Conservation (phyloP, 2,113 vertebrate genomes). For the Vanacampus margaritifer region DNA sequence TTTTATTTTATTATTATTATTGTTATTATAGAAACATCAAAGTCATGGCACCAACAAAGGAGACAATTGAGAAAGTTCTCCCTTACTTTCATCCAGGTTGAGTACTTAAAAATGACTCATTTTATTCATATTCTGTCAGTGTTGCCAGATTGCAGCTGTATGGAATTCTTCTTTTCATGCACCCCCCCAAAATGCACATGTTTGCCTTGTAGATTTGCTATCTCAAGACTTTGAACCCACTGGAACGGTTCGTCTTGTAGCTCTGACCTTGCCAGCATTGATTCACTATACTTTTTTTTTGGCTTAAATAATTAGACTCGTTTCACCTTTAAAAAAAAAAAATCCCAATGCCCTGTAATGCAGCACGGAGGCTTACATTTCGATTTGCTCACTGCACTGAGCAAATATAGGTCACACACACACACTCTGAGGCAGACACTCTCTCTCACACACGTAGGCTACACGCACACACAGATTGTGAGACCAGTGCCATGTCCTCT, state of each 20-base stretch:
- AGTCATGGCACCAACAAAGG: neutral
- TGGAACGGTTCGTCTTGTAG: neutral
- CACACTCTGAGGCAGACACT: neutral
- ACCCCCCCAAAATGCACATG: neutral
- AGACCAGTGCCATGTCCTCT: constrained; percentile 37
- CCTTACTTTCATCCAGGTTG: neutral
- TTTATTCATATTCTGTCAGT: neutral
- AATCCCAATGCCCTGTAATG: constrained; percentile 12
- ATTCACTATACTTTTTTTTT: neutral
- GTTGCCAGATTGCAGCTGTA: neutral
- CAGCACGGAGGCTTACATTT: constrained; percentile 14
- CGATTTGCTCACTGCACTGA: constrained; percentile 30
- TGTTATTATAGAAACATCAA: neutral
- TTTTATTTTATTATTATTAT: neutral
- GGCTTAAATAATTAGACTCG: neutral
- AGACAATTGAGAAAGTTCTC: neutral
- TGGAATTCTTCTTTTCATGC: neutral
- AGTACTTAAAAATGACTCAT: neutral
- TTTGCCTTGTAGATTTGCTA: neutral
- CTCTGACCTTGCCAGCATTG: neutral
- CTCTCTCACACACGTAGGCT: neutral
- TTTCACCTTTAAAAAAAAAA: constrained; percentile 11
- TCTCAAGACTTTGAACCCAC: neutral
- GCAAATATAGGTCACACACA: constrained; percentile 55
- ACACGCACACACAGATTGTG: constrained; percentile 3